Evolutionary conservation across 2,113 vertebrate genomes (phyloP).

Genomic region (Buteo buteo): DNA sequence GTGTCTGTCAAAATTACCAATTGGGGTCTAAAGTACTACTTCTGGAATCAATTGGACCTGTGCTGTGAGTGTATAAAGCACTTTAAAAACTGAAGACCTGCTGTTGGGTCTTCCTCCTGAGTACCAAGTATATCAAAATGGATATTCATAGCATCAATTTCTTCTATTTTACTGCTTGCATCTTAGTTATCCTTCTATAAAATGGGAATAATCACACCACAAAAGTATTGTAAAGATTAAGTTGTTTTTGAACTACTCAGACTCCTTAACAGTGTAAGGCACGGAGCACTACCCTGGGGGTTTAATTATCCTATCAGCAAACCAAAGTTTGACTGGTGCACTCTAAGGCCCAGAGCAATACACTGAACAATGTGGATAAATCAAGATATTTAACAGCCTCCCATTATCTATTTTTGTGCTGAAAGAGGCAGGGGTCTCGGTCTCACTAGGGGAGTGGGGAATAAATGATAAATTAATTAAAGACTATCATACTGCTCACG

Average conservation of each 20-base stretch:
- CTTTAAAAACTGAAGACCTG: background rate
- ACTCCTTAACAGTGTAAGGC: no score
- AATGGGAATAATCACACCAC: background rate
- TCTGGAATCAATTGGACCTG: background rate
- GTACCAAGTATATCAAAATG: background rate
- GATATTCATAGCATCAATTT: background rate
- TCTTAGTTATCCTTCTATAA: background rate
- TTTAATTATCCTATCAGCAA: background rate
- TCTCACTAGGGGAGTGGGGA: background rate
- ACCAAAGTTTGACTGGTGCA: background rate
- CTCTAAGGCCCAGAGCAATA: background rate
- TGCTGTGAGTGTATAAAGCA: no score
- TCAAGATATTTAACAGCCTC: background rate
- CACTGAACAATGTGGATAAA: background rate
- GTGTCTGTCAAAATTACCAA: background rate
- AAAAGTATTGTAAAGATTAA: background rate
- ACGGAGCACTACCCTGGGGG: accelerated
- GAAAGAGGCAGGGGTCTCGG: background rate
- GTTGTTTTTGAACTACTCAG: background rate
- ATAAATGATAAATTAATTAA: background rate
- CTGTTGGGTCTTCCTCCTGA: no score
- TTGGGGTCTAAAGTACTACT: background rate
- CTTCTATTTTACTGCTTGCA: background rate
- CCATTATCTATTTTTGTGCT: background rate
- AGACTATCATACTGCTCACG: background rate